These are phyloP conservation scores for Amblyteles armatorius DNA, from an alignment of 2,888 invertebrate genomes.

Conservation along the genomic window DNA sequence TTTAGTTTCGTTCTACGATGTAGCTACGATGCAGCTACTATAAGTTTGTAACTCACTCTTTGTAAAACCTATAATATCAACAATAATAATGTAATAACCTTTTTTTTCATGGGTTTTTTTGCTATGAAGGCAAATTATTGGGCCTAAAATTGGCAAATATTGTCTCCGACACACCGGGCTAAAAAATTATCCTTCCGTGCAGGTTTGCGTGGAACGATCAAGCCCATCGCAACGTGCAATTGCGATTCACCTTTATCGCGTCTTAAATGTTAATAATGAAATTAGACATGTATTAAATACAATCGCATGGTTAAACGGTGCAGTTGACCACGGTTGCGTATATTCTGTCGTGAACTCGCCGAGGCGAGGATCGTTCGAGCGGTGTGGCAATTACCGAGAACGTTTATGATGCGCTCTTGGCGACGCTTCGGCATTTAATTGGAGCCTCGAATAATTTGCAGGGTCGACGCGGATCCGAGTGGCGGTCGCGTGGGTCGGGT, in stretches of 20 bases:
- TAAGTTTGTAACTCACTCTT: too few species aligned
- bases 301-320: not conserved
- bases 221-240: not conserved
- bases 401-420: slow-evolving; percentile 28
- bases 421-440: slow-evolving; percentile 79
- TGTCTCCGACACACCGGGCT: not conserved
- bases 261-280: not conserved
- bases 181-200: not conserved
- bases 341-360: not conserved
- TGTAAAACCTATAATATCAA: too few species aligned
- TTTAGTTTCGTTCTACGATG: too few species aligned
- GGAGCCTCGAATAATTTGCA: slow-evolving; percentile 82
- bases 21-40: too few species aligned
- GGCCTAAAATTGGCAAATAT: not conserved
- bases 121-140: not conserved
- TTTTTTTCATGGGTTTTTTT: too few species aligned
- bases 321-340: not conserved
- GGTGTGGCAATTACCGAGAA: slow-evolving; percentile 26
- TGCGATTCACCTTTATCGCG: not conserved
- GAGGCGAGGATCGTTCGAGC: slow-evolving; percentile 4
- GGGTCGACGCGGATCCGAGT: slow-evolving; percentile 53
- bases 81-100: too few species aligned
- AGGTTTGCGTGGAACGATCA: not conserved
- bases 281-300: not conserved
- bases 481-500: slow-evolving; percentile 3